Base-by-base conservation (phyloP, 2,113 vertebrate genomes). In the Phylloscopus trochilus region DNA sequence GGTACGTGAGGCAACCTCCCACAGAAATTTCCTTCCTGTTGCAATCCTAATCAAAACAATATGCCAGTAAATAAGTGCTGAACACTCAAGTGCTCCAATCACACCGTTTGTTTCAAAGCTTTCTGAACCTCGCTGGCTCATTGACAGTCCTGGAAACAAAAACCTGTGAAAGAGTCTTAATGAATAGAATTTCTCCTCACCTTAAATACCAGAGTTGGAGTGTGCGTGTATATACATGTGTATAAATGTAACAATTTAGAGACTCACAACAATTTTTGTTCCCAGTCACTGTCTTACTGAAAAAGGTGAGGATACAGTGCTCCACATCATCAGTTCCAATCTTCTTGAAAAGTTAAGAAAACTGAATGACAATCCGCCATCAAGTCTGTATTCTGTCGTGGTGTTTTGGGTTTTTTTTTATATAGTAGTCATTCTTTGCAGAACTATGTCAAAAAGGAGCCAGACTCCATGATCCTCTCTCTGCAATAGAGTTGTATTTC, bases 201-300 rank as follows among this genome's bases (percentile, higher is more conserved):
- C 49, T 68, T 55, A 81, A 21, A 68, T 5, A 24, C 9, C 13
- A 47, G 14, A 58, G 10, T 0, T 37, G 5, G 5, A 5, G 7
- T 1, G 1, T 28, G n/a, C n/a, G 2, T 41, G 2, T 6, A 22
- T 6, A 35, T 24, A 46, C 4, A 27, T 23, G 8, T 13, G 43
- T 3, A 39, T 15, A 72, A 77, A 86, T n/a, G 16, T 15, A 82
- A n/a, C 68, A 59, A 20, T 30, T 41, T 41, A 41, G 5, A 82
- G 35, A 83, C 4, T 82, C 11, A 8, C 1, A 0, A 52, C 21
- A 37, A 11, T 47, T 83, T 69, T 73, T 80, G 6, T 30, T 67
- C 26, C 23, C 21, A 19, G 43, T 11, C 26, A 56, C 7, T 26
- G 19, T 58, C 49, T 56, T 41, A 41, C 24, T 69, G 31, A 56